A percentile compares a stretch with the other conserved stretches of the same genome.
phyloP scores from a whole-genome alignment of 2,888 invertebrate species.

The Argyresthia goedartella region DNA sequence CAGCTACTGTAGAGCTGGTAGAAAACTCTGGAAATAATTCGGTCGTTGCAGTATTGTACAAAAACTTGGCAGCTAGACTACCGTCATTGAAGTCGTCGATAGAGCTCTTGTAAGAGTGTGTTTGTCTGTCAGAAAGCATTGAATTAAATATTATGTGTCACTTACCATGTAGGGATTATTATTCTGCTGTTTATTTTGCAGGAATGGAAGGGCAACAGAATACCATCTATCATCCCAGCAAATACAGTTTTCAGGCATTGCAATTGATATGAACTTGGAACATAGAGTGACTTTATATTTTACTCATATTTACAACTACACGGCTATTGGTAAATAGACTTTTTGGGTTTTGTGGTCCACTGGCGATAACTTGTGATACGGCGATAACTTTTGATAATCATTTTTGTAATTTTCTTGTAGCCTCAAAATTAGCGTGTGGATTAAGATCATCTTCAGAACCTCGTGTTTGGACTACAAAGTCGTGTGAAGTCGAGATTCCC shows the following conservation, averaged over 20 bases:
- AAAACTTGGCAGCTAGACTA: slow-evolving; percentile 73
- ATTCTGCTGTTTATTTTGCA: slow-evolving; percentile 22
- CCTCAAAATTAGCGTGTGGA: slow-evolving; percentile 47
- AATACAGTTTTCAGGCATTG: slow-evolving; percentile 39
- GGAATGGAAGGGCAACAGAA: slow-evolving; percentile 75
- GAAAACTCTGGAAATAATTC: slow-evolving; percentile 37
- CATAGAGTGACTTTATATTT: slow-evolving; percentile 46
- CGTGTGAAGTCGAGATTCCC: slow-evolving; percentile 50
- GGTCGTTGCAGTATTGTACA: slow-evolving; percentile 71
- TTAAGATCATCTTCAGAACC: slow-evolving; percentile 61
- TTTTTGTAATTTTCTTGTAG: slow-evolving; percentile 18
- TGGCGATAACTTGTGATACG: too few species aligned
- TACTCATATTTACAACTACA: slow-evolving; percentile 49
- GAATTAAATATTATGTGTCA: not conserved
- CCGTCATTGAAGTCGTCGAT: slow-evolving; percentile 72
- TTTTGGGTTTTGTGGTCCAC: not conserved
- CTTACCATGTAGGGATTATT: not conserved
- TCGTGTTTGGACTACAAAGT: slow-evolving; percentile 51
- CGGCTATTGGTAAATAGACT: slow-evolving; percentile 43
- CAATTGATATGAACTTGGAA: slow-evolving; percentile 40
- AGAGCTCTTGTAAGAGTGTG: slow-evolving; percentile 69
- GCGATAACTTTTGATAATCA: not conserved
- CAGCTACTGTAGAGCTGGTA: slow-evolving; percentile 43
- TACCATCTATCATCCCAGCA: slow-evolving; percentile 75
- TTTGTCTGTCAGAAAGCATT: not conserved